Base-by-base conservation (phyloP, 2,888 invertebrate species). In the Sarcophaga caerulescens region DNA sequence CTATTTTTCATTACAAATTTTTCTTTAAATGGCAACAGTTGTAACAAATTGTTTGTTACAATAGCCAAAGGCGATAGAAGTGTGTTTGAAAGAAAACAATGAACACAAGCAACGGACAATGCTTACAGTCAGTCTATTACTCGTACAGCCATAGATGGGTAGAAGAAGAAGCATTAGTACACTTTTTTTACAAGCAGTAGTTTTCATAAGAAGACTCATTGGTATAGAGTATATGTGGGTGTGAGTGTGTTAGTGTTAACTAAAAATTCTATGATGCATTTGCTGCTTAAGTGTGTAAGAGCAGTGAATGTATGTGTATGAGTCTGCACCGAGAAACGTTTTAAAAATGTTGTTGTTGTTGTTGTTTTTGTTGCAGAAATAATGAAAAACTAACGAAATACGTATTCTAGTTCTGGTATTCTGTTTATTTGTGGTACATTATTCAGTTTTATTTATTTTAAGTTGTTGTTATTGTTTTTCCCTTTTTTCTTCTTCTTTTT, bases 371-470 rank as follows among this genome's bases (percentile, higher is more conserved):
- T 59, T 65, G 60, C n/a, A 63, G 47, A 59, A 45, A 23, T 47
- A 77, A 73, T 62, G 47, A 69, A 69, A 75, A 62, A 69, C 52
- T 52, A 52, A 52, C 14, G 17, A 65, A 21, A 47, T 25, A 21
- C 45, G 74, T 60, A 52, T 10, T 35, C 17, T 3, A 4, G 12
- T 17, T 52, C 35, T 35, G 44, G 75, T 79, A 2, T 52, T 52
- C 35, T 35, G 52, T 70, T 79, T 87, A 85, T 81, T 85, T 87
- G 87, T 68, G 87, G 87, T 85, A 85, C 87, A 87, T 87, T 87
- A 87, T 87, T 81, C 63, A 77, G 73, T 77, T 79, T 81, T 71
- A 82, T 82, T 82, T 77, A 77, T 82, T 77, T 77, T 66, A 77
- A 71, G 59, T 65, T 69, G 68, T 68, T 47, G 75, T 62, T 81